Evolutionary conservation across 2,797 vertebrate species (phyloP).

Genomic region (Onychomys leucogaster): DNA sequence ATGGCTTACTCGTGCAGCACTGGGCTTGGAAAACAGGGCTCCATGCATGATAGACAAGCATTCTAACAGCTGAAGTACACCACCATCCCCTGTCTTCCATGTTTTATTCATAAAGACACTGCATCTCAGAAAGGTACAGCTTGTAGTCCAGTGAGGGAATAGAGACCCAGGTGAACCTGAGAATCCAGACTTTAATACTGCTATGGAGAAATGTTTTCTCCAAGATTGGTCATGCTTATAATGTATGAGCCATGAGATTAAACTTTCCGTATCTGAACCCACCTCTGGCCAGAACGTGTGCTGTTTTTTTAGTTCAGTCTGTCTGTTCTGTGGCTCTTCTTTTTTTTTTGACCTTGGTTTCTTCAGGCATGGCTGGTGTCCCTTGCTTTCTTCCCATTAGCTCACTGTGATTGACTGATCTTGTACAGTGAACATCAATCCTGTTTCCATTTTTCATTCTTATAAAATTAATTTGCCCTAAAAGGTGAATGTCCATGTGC

Average conservation of each 20-base stretch:
- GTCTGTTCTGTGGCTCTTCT: not conserved
- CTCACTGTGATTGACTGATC: not conserved
- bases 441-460: not conserved
- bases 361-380: not conserved
- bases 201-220: not conserved
- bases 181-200: not conserved
- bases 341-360: not conserved
- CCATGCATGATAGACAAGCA: not conserved
- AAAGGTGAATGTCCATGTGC: not conserved
- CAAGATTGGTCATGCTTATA: not conserved
- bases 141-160: not conserved
- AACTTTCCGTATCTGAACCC: not conserved
- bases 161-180: not conserved
- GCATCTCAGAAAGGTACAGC: not conserved
- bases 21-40: not conserved
- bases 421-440: constrained; percentile 1
- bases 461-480: constrained; percentile 10
- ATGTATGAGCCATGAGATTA: not conserved
- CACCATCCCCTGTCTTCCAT: not conserved
- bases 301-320: not conserved
- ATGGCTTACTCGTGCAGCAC: not conserved
- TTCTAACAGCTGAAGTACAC: not conserved
- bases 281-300: not conserved
- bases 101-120: not conserved
- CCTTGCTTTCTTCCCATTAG: not conserved